These are phyloP conservation scores for Gambusia affinis DNA, from an alignment of 2,113 vertebrate species.

Conservation along the genomic window DNA sequence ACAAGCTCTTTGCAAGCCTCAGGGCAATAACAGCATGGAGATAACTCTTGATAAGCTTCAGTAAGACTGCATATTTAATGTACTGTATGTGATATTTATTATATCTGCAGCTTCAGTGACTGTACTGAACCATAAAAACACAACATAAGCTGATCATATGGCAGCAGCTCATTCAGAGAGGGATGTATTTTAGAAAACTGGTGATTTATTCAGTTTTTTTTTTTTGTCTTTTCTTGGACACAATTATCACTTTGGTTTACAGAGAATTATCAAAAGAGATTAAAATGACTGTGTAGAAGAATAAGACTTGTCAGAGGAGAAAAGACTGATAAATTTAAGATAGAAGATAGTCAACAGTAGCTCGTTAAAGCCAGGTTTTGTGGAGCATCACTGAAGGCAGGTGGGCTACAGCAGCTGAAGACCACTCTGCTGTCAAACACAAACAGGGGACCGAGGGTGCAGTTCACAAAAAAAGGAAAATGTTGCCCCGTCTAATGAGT, in stretches of 20 bases:
- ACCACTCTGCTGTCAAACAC: not conserved
- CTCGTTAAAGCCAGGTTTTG: not conserved
- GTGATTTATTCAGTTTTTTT: not conserved
- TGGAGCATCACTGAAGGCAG: not conserved
- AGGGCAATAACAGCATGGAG: conserved; percentile 22
- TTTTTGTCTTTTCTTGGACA: not conserved
- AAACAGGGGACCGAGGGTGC: too few relatives aligned
- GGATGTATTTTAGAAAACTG: not conserved
- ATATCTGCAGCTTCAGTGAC: too few relatives aligned
- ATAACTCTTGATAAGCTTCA: conserved; percentile 13
- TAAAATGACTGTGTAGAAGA: not conserved
- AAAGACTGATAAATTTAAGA: not conserved
- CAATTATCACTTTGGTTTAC: not conserved
- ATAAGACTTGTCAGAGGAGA: not conserved
- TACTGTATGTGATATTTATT: too few relatives aligned
- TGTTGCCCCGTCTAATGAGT: too few relatives aligned
- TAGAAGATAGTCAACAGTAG: not conserved
- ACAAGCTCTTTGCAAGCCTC: conserved; percentile 20
- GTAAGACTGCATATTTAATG: not conserved
- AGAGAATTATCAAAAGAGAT: not conserved
- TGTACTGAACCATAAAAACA: too few relatives aligned
- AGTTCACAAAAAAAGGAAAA: not conserved
- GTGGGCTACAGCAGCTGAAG: not conserved
- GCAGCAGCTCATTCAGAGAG: not conserved
- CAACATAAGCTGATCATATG: not conserved